Evolutionary conservation across 92 coral and sea anemone genomes (phyloP), one percentile per base, ranked within the genome.

Genomic region (Diadumene lineata): DNA sequence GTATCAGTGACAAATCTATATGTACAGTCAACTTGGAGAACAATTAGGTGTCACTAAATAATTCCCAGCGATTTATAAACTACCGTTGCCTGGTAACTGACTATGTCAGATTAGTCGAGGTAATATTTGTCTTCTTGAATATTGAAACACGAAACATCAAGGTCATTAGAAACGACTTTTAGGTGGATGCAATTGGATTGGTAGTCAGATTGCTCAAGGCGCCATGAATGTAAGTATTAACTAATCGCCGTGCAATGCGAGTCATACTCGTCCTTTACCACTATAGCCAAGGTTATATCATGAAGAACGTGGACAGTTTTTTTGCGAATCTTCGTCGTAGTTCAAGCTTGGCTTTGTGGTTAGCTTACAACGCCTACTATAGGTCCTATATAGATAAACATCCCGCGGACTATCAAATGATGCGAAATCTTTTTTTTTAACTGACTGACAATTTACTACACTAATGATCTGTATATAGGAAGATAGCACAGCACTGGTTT

Each of bases 71-170:
- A 65, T 28, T 64, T 23, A 57, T 48, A n/a, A n/a, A 15, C 58
- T 26, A 9, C 7, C 63, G 73, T 76, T 64, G 81, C 73, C 30
- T 48, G 32, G 81, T 10, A 43, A 76, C 81, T 48, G 50, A 51
- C 34, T 75, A 26, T 50, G 25, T 56, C 1, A 26, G 30, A 56
- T 31, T 72, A 31, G 77, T 55, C 34, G 24, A 34, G 6, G 22
- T 24, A 72, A 32, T 61, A 32, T 38, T 66, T 43, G 64, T 60
- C 18, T 66, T 60, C 21, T 60, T 3, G 50, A 56, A 38, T 21
- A 15, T 53, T 11, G 21, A 74, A 74, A 11, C 60, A 34, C 75
- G 18, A 24, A 58, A 27, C 60, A 67, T 62, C 62, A 56, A 29
- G 77, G 18, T 48, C 29, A 57, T 27, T 44, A 34, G 46, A n/a